Percentiles rank a stretch among this genome's conserved stretches.
phyloP scores from a whole-genome alignment of 2,797 vertebrate genomes.

The Spizella passerina region DNA sequence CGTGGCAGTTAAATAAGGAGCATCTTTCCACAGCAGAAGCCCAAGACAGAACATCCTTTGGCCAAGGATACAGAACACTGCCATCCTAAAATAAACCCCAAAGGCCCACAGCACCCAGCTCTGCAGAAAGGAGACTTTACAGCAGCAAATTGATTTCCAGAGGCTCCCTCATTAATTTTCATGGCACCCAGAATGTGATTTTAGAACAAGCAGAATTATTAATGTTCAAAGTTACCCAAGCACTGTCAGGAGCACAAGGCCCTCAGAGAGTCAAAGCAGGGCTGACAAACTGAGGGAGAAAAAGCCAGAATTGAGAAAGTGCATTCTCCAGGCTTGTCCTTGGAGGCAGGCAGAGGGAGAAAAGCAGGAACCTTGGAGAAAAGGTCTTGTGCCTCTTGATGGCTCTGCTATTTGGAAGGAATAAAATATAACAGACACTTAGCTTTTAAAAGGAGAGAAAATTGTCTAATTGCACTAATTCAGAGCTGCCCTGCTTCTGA shows the following conservation, averaged over 20 bases:
- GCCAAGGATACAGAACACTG: not conserved
- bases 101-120: not conserved
- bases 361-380: not conserved
- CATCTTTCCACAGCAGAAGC: not conserved
- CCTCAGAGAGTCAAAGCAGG: not conserved
- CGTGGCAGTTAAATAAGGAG: not conserved
- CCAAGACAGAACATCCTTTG: conserved; percentile 13
- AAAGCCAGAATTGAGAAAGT: not conserved
- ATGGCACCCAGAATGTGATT: conserved; percentile 33
- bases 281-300: not conserved
- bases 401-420: not conserved
- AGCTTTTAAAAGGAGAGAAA: not conserved
- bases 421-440: not conserved
- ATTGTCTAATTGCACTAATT: not conserved
- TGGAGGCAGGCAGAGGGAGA: not conserved
- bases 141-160: conserved; percentile 64
- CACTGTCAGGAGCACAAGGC: not conserved
- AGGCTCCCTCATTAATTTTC: conserved; percentile 68
- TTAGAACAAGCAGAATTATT: conserved; percentile 69
- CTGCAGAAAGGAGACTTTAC: conserved; percentile 22
- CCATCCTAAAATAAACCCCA: not conserved
- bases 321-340: not conserved
- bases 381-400: accelerated
- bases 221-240: conserved; percentile 53
- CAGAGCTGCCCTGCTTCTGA: not conserved